These are phyloP conservation scores for Heterotilapia buettikoferi DNA, from an alignment of 2,113 vertebrate genomes.

Conservation along the genomic window DNA sequence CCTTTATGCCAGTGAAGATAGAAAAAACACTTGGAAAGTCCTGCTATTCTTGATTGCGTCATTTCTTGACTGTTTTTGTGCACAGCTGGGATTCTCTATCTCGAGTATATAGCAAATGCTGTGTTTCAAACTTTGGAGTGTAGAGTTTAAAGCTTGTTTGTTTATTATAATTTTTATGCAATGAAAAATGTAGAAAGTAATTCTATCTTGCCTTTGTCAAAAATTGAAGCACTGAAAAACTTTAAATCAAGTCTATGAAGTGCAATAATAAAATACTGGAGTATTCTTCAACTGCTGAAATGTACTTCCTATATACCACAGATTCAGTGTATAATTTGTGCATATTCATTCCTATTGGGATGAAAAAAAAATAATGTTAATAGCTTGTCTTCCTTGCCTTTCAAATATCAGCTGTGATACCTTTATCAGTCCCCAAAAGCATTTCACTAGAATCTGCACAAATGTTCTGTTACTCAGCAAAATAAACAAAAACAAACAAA, in stretches of 20 bases:
- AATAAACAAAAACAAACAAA: constrained; percentile 11
- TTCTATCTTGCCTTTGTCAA: neutral
- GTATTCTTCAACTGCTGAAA: neutral
- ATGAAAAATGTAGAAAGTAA: neutral
- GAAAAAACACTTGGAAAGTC: neutral
- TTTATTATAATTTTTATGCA: fast-evolving
- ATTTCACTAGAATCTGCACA: neutral
- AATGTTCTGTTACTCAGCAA: neutral
- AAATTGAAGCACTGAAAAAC: neutral
- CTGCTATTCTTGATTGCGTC: neutral
- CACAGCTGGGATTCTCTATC: neutral
- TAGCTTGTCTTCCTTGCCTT: neutral
- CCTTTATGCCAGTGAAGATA: neutral
- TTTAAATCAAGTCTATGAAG: neutral
- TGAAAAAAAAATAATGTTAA: neutral
- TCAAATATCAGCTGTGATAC: neutral
- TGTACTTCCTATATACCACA: neutral
- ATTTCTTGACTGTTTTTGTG: neutral
- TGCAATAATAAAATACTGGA: neutral
- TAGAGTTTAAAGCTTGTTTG: neutral
- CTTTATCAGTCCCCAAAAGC: neutral
- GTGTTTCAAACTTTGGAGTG: neutral
- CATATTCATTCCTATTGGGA: neutral
- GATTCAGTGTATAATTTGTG: neutral
- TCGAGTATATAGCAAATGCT: neutral